Percentiles rank a stretch among this genome's conserved stretches.
Evolutionary conservation across 2,888 invertebrate genomes (phyloP).

Genomic region (Caenorhabditis sp.): DNA sequence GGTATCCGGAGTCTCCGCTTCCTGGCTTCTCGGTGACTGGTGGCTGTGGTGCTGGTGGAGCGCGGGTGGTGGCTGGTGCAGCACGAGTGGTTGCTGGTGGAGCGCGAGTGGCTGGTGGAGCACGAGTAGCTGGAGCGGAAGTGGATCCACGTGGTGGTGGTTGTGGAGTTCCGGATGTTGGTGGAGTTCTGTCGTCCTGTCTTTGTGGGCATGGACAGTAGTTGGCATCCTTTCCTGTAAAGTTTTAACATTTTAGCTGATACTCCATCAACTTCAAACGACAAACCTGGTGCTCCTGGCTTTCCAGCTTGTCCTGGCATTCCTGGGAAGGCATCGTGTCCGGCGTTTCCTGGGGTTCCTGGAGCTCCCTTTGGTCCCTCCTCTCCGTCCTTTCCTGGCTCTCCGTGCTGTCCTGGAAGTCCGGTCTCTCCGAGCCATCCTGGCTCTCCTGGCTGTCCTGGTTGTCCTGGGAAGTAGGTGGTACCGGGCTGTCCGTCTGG

Average conservation of each 20-base stretch:
- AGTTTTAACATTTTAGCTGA: background rate
- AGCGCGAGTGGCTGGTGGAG: slow-evolving; percentile 42
- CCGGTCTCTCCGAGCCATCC: slow-evolving; percentile 74
- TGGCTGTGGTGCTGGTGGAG: slow-evolving; percentile 31
- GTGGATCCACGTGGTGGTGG: slow-evolving; percentile 42
- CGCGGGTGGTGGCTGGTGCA: slow-evolving; percentile 40
- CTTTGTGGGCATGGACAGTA: slow-evolving; percentile 70
- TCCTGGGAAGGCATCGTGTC: slow-evolving; percentile 73
- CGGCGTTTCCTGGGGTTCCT: slow-evolving; percentile 71
- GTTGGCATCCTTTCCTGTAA: slow-evolving; percentile 70
- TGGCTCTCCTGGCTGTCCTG: slow-evolving; percentile 75
- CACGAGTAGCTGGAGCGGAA: slow-evolving; percentile 27
- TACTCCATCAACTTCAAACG: background rate
- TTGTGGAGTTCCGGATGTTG: slow-evolving; percentile 38
- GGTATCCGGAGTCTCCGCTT: slow-evolving; percentile 45
- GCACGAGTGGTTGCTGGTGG: slow-evolving; percentile 39
- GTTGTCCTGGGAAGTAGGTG: slow-evolving; percentile 71
- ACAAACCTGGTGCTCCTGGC: slow-evolving; percentile 68
- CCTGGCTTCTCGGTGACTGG: slow-evolving; percentile 33
- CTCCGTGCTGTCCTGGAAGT: slow-evolving; percentile 73
- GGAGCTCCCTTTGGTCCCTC: slow-evolving; percentile 68
- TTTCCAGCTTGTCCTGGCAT: slow-evolving; percentile 70
- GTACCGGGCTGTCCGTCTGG: slow-evolving; percentile 73
- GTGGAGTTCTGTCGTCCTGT: slow-evolving; percentile 54
- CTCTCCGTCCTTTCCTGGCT: slow-evolving; percentile 72